Evolutionary conservation across 2,113 vertebrate genomes (phyloP).

Genomic region (Pteronura brasiliensis): DNA sequence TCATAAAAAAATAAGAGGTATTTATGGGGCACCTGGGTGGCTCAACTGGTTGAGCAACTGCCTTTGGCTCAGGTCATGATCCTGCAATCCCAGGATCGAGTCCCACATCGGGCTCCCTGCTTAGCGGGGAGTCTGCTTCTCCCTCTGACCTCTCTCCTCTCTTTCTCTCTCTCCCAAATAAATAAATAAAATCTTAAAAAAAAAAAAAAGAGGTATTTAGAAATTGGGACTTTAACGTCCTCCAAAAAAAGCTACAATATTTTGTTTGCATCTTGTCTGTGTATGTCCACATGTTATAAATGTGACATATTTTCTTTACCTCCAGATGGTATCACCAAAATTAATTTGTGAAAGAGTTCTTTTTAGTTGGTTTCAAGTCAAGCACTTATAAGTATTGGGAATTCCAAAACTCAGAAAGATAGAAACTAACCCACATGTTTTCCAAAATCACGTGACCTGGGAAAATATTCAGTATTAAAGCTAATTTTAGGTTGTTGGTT

Average conservation of each 20-base stretch:
- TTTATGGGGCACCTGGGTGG: no score
- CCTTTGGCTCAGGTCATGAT: no score
- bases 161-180: no score
- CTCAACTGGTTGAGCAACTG: no score
- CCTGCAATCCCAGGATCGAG: no score
- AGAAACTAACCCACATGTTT: neutral
- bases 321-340: neutral
- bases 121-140: no score
- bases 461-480: neutral
- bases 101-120: no score
- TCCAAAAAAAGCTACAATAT: neutral
- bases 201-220: neutral
- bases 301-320: neutral
- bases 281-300: neutral
- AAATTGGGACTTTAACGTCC: neutral
- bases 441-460: neutral
- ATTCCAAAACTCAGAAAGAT: neutral
- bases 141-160: no score
- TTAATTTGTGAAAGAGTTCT: neutral
- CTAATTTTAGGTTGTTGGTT: neutral
- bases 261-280: neutral
- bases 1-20: neutral
- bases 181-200: no score
- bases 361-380: neutral
- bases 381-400: neutral